These are phyloP conservation scores for Rhea pennata DNA, from an alignment of 2,113 vertebrate genomes.

Conservation along the genomic window DNA sequence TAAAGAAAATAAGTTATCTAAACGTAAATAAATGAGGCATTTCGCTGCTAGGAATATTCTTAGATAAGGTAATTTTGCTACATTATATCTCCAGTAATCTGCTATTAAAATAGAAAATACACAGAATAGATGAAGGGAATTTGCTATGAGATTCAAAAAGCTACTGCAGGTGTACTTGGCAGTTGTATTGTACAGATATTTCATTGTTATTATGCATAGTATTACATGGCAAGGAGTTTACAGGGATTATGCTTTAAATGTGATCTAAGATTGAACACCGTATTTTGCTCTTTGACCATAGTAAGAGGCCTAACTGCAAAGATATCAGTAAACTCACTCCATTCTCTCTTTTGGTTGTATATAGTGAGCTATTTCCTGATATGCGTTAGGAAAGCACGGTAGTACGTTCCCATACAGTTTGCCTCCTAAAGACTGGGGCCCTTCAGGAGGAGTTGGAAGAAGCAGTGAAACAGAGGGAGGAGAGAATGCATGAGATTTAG, in stretches of 20 bases:
- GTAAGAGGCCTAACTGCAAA: neutral
- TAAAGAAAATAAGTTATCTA: neutral
- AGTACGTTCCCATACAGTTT: neutral
- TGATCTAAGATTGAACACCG: neutral
- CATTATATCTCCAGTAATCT: neutral
- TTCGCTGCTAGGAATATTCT: neutral
- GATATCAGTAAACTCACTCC: neutral
- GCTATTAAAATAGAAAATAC: neutral
- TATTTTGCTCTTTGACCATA: neutral
- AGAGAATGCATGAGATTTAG: neutral
- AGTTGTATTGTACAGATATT: neutral
- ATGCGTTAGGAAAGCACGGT: neutral
- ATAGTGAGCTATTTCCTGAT: neutral
- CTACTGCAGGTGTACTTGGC: neutral
- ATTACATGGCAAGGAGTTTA: neutral
- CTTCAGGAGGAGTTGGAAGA: neutral
- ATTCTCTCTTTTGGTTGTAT: rapidly evolving
- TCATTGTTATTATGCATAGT: neutral
- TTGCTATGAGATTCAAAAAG: neutral
- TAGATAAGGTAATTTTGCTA: neutral
- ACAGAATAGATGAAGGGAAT: neutral
- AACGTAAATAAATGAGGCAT: neutral
- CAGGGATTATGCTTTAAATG: neutral
- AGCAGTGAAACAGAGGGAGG: neutral
- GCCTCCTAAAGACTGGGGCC: neutral